Conservation (phyloP, 2,797 vertebrate genomes). For the Hozukius guyotensis region DNA sequence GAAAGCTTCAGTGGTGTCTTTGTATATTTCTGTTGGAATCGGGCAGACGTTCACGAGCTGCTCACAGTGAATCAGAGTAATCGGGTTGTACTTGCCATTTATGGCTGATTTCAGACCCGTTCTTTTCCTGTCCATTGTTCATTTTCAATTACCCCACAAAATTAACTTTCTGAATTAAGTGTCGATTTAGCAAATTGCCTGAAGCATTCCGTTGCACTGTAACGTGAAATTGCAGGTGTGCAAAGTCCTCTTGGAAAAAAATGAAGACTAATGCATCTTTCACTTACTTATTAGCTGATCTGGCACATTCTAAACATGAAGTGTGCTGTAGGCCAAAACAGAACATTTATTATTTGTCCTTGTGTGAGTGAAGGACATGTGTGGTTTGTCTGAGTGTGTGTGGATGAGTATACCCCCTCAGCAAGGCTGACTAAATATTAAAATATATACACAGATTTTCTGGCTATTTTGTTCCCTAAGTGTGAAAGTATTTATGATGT, state of each 20-base stretch:
- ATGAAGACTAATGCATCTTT: neutral
- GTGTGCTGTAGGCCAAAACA: neutral
- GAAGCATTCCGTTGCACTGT: conserved; percentile 5
- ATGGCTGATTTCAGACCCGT: conserved; percentile 3
- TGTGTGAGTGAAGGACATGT: neutral
- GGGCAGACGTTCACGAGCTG: conserved; percentile 25
- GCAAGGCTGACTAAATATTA: conserved; percentile 12
- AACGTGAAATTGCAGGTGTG: conserved; percentile 23
- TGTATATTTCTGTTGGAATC: conserved; percentile 17
- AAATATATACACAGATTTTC: neutral
- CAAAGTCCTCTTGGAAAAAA: neutral
- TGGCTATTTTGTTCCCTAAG: neutral
- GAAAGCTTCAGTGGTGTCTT: conserved; percentile 5
- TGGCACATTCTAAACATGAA: conserved; percentile 10
- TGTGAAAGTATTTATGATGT: neutral
- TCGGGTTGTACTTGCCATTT: conserved; percentile 26
- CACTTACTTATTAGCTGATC: conserved; percentile 7
- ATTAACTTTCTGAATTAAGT: conserved; percentile 38
- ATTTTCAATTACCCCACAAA: conserved; percentile 48
- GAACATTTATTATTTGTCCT: conserved; percentile 2
- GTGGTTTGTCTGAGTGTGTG: neutral
- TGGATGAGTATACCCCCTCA: neutral
- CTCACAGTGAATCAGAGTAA: conserved; percentile 38
- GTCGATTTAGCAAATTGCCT: conserved; percentile 44
- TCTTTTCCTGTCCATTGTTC: conserved; percentile 37